Conservation (phyloP, 1,140 invertebrate genomes). For the Acromyrmex heyeri region DNA sequence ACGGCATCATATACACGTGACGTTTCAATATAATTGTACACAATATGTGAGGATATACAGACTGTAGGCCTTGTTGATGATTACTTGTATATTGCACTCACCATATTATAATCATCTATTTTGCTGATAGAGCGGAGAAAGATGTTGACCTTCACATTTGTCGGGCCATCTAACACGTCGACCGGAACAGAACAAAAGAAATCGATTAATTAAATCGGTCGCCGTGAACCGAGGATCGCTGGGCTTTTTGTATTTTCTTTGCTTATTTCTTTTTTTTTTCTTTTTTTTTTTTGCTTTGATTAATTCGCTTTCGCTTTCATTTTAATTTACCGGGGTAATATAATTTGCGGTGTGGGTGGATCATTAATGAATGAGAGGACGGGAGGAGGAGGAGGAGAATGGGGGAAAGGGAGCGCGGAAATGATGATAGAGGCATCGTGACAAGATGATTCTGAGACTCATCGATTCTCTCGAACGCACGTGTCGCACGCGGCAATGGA, state of each 20-base stretch:
- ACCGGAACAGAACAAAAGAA: slow-evolving; percentile 86
- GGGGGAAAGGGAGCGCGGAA: background rate
- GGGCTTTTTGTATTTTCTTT: slow-evolving; percentile 50
- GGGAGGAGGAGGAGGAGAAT: background rate
- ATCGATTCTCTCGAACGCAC: slow-evolving; percentile 10
- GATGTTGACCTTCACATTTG: slow-evolving; percentile 95
- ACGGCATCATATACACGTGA: slow-evolving; percentile 83
- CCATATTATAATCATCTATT: slow-evolving; percentile 99
- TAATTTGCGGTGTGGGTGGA: slow-evolving; percentile 22
- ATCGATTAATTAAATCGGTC: slow-evolving; percentile 78
- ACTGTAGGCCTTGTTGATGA: slow-evolving; percentile 82
- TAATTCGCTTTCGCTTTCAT: slow-evolving; percentile 28
- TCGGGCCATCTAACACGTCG: slow-evolving; percentile 89
- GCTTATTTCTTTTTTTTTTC: background rate
- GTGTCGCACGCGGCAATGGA: slow-evolving; percentile 11
- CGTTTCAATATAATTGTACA: slow-evolving; percentile 81
- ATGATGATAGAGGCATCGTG: background rate
- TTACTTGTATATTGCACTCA: slow-evolving; percentile 90
- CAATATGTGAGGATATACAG: slow-evolving; percentile 82
- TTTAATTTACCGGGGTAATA: slow-evolving; percentile 30
- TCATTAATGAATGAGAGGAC: slow-evolving; percentile 37
- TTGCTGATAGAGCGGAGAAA: slow-evolving; percentile 98
- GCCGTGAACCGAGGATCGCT: slow-evolving; percentile 65
- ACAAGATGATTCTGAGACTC: slow-evolving; percentile 39
- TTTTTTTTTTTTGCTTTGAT: background rate